Conservation (phyloP, 1,140 invertebrate genomes). For the Linepithema humile region DNA sequence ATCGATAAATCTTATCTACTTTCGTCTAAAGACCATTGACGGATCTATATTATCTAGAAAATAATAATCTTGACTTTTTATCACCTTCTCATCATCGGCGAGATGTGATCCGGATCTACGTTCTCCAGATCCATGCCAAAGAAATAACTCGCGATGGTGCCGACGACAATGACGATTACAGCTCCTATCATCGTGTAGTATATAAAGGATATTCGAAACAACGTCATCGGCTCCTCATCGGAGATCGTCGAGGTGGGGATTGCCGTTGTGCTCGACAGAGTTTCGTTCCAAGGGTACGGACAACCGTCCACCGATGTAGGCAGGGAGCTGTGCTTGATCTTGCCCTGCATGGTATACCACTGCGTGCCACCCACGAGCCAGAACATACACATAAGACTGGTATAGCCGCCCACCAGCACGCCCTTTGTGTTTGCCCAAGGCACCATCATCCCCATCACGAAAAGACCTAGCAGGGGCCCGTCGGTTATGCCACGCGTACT, state of each 20-base stretch:
- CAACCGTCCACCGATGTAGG: conserved; percentile 81
- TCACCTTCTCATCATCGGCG: conserved; percentile 74
- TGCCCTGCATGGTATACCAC: conserved; percentile 79
- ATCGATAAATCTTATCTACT: not conserved
- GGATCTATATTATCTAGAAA: too few relatives aligned
- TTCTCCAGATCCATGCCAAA: conserved; percentile 77
- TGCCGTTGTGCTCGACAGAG: not conserved
- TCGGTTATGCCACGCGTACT: conserved; percentile 83
- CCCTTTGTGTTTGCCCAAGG: conserved; percentile 84
- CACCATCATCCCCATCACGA: conserved; percentile 84
- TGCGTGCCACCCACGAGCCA: conserved; percentile 87
- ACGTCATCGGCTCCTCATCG: conserved; percentile 68
- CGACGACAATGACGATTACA: conserved; percentile 79
- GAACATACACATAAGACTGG: conserved; percentile 83
- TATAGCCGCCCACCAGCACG: conserved; percentile 84
- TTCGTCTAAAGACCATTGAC: too few relatives aligned
- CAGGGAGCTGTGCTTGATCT: conserved; percentile 71
- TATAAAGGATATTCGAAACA: conserved; percentile 86
- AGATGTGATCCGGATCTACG: conserved; percentile 72
- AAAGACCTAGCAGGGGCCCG: conserved; percentile 85
- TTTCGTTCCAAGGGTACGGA: conserved; percentile 62
- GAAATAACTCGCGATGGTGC: conserved; percentile 81
- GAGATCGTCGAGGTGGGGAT: conserved; percentile 6
- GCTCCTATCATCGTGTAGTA: conserved; percentile 86
- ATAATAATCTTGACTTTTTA: too few relatives aligned